Percentiles rank a stretch among this genome's conserved stretches.
Evolutionary conservation across 2,113 vertebrate genomes (phyloP).

Genomic region (Oreotrochilus melanogaster): DNA sequence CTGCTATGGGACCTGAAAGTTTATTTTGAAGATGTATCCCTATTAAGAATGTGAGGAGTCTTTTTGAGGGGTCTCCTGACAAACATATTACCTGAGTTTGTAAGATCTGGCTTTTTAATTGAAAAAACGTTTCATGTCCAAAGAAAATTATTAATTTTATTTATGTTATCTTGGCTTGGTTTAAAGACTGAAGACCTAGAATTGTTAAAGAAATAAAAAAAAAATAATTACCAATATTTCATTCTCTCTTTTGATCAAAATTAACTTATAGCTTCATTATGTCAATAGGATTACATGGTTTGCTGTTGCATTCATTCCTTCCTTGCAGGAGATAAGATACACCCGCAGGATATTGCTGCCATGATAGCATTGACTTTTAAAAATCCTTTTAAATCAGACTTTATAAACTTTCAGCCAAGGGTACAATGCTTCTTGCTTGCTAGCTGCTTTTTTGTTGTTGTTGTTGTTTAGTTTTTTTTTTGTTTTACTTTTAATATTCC

Average conservation of each 20-base stretch:
- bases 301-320: not conserved
- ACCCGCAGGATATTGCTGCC: not conserved
- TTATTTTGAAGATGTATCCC: not conserved
- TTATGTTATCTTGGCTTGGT: not conserved
- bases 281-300: not conserved
- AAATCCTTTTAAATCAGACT: not conserved
- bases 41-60: not conserved
- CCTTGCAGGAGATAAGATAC: not conserved
- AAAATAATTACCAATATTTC: not conserved
- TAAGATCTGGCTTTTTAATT: not conserved
- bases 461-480: not conserved
- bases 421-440: not conserved
- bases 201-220: not conserved
- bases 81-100: not conserved
- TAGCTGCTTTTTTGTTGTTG: not conserved
- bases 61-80: not conserved
- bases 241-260: not conserved
- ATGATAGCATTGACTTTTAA: not conserved
- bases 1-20: not conserved
- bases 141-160: not conserved
- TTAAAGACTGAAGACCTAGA: not conserved
- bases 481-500: not conserved
- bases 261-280: not conserved
- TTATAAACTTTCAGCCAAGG: not conserved
- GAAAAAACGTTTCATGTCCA: not conserved